A percentile compares a stretch with the other conserved stretches of the same genome.
phyloP scores from a whole-genome alignment of 2,113 vertebrate species.

The Mungos mungo region DNA sequence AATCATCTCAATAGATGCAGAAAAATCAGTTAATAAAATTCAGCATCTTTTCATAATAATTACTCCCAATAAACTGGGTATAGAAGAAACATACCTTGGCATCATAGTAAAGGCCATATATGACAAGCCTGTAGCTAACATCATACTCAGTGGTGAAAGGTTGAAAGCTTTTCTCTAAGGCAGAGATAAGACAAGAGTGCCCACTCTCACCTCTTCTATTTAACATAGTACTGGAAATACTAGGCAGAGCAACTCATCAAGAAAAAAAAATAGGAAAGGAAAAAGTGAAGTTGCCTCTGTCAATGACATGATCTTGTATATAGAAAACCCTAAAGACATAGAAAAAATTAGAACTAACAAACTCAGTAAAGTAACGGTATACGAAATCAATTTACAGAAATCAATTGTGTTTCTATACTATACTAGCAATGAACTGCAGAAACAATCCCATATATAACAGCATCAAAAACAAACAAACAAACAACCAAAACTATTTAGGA shows the following conservation, averaged over 20 bases:
- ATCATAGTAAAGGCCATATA: neutral
- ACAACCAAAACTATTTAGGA: neutral
- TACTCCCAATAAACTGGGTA: neutral
- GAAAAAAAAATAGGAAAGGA: neutral
- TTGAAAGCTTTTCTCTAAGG: neutral
- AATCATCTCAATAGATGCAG: neutral
- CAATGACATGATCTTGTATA: neutral
- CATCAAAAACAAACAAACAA: neutral
- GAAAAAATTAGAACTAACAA: neutral
- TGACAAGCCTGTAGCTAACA: neutral
- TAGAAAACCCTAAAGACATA: neutral
- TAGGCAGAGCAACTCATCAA: neutral
- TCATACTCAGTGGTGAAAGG: neutral
- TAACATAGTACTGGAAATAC: neutral
- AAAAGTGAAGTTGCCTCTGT: neutral
- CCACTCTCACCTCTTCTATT: neutral
- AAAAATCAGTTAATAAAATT: neutral
- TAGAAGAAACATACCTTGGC: neutral
- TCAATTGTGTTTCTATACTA: neutral
- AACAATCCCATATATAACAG: neutral
- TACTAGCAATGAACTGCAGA: neutral
- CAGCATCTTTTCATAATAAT: neutral
- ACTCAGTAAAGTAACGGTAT: neutral
- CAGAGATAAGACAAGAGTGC: neutral
- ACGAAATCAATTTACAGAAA: neutral